Evolutionary conservation across 1,140 invertebrate genomes (phyloP).

Genomic region (Ostrea denselamellosa): DNA sequence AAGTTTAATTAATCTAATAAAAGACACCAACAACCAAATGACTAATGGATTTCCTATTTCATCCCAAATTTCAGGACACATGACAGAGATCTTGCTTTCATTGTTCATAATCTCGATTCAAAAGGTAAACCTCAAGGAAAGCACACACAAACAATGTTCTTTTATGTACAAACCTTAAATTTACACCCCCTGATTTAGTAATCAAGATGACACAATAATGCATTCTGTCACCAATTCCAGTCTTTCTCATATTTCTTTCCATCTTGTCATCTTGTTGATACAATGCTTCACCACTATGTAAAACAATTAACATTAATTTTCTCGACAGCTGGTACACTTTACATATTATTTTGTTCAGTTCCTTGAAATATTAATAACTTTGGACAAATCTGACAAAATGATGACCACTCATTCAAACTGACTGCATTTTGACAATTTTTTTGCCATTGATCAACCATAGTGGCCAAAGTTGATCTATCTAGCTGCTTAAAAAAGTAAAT

Average conservation of each 20-base stretch:
- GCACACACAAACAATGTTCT: conserved; percentile 33
- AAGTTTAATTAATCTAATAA: conserved; percentile 29
- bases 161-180: neutral
- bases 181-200: conserved; percentile 37
- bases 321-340: conserved; percentile 26
- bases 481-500: too few relatives aligned
- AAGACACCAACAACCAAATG: conserved; percentile 24
- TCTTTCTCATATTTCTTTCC: conserved; percentile 35
- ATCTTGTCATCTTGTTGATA: conserved; percentile 35
- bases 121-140: conserved; percentile 26
- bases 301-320: conserved; percentile 40
- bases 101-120: conserved; percentile 23
- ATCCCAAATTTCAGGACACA: neutral
- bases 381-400: neutral
- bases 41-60: conserved; percentile 25
- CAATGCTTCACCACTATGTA: conserved; percentile 32
- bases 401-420: neutral
- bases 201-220: conserved; percentile 39
- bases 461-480: too few relatives aligned
- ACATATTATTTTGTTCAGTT: conserved; percentile 1
- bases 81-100: neutral
- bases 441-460: neutral
- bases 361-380: conserved; percentile 13
- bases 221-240: conserved; percentile 4
- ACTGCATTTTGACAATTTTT: neutral